Base-by-base conservation (phyloP, 2,113 vertebrate species). In the Limanda limanda region DNA sequence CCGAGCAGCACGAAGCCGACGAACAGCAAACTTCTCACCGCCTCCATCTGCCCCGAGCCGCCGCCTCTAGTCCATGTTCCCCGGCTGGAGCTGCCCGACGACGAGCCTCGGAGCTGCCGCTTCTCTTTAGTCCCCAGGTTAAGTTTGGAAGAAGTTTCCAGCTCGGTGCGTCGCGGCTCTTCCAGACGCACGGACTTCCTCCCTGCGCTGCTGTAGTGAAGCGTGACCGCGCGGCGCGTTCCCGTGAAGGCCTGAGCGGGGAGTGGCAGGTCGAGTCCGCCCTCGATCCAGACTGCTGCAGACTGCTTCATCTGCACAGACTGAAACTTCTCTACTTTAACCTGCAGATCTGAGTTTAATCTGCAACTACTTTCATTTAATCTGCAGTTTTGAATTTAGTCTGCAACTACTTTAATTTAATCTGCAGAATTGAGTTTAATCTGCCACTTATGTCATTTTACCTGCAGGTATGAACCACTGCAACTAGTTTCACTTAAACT, bases 21-120 rank as follows among this genome's bases (percentile, higher is more conserved):
- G 31, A 92, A 87, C 83, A 92, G 21, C 84, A 93, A 94, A 93
- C 92, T 95, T 93, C 92, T 94, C 81, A 37, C 88, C 86, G 91
- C 85, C 86, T 94, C 94, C 94, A 95, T 95, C 87, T 91, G 88
- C 73, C 58, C 56, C 68, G 61, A 72, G 76, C 71, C 25, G 47
- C 68, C 72, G 77, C 24, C 63, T 82, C 88, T 94, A 92, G 76
- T 94, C 93, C 93, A 94, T 93, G 59, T 3, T 89, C 78, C 40
- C 17, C 24, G 45, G 2, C 48, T 4, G 1, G 3, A 1, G 21
- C 1, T 57, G 67, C 52, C 76, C 31, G 9, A 0, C 2, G 23
- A 51, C 11, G 45, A 55, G 10, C 5, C 0, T 3, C 1, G 1
- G 6, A 23, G 2, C 23, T 1, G 14, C 2, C 2, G 5, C 59